Evolutionary conservation across 2,113 vertebrate species (phyloP).

Genomic region (Tenebrosternarchus preto): DNA sequence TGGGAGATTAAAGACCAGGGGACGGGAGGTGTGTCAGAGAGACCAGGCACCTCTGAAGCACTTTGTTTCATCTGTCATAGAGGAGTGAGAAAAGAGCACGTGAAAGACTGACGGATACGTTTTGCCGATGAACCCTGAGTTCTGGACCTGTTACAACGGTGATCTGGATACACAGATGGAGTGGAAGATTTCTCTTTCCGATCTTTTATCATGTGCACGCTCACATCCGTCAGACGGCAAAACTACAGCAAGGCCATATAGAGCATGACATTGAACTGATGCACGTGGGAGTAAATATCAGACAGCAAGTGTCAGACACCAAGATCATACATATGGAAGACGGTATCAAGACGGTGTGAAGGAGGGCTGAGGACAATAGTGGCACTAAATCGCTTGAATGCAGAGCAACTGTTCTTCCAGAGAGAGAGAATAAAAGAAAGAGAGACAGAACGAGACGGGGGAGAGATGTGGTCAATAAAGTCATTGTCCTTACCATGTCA

Average conservation of each 20-base stretch:
- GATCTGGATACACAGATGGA: background rate
- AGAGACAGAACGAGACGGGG: constrained; percentile 42
- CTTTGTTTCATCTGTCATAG: constrained; percentile 41
- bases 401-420: constrained; percentile 2
- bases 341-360: background rate
- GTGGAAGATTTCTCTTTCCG: background rate
- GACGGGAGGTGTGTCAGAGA: constrained; percentile 19
- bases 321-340: background rate
- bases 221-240: too few species aligned
- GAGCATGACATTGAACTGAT: background rate
- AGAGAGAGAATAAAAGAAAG: constrained; percentile 43
- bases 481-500: constrained; percentile 24
- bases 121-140: constrained; percentile 10
- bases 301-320: background rate
- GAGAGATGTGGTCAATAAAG: constrained; percentile 9
- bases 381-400: background rate
- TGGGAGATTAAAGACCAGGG: background rate
- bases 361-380: background rate
- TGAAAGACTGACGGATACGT: background rate
- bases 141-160: background rate
- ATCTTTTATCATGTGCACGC: background rate
- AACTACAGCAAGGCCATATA: background rate
- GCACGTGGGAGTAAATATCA: background rate
- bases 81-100: background rate
- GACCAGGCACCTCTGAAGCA: constrained; percentile 29